Conservation (phyloP, 2,113 vertebrate species). For the Melanotaenia duboulayi region DNA sequence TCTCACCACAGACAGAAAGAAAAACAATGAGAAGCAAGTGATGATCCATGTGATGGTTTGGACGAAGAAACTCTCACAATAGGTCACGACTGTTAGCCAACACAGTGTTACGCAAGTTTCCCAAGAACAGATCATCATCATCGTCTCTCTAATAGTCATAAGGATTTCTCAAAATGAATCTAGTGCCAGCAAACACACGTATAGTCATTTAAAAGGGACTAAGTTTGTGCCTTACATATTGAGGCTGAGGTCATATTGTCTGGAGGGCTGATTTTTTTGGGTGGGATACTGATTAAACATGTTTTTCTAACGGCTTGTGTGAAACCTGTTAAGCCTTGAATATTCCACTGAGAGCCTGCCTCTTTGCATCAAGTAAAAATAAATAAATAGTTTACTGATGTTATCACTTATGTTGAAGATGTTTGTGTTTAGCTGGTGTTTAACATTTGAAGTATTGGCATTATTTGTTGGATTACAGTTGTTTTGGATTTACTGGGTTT, state of each 20-base stretch:
- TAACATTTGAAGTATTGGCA: too few relatives aligned
- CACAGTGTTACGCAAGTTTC: not conserved
- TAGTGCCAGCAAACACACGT: not conserved
- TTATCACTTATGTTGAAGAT: not conserved
- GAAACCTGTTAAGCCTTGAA: not conserved
- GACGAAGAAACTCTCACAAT: conserved; percentile 44
- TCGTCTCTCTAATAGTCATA: too few relatives aligned
- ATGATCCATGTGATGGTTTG: conserved; percentile 65
- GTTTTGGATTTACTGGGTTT: not conserved
- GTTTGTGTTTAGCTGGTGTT: too few relatives aligned
- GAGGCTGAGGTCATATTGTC: not conserved
- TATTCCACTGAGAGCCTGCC: not conserved
- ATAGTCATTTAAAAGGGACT: not conserved
- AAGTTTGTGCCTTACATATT: too few relatives aligned
- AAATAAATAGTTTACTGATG: not conserved
- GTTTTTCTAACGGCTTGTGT: too few relatives aligned
- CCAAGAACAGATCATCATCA: conserved; percentile 4
- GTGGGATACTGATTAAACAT: not conserved
- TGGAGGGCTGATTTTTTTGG: not conserved
- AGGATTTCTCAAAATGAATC: too few relatives aligned
- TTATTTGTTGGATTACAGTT: too few relatives aligned
- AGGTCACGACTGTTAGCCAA: conserved; percentile 62
- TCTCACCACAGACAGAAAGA: conserved; percentile 75
- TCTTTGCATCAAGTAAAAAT: not conserved
- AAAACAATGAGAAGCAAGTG: conserved; percentile 65